Percentiles rank a stretch among this genome's conserved stretches.
Evolutionary conservation across 2,113 vertebrate genomes (phyloP).

Genomic region (Pedetes capensis): DNA sequence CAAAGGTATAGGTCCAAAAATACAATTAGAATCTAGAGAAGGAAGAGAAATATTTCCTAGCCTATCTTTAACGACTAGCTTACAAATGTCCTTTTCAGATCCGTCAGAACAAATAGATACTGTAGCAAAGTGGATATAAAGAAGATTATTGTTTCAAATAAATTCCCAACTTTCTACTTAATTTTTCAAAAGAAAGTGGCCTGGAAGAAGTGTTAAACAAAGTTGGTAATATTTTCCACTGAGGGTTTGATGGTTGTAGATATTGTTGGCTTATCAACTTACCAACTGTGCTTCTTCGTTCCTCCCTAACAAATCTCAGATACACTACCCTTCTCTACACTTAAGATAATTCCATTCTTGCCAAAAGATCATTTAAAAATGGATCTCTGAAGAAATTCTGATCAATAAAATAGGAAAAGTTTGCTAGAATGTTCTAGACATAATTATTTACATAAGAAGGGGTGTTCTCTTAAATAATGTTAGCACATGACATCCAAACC

Average conservation of each 20-base stretch:
- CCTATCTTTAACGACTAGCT: background rate
- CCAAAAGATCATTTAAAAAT: background rate
- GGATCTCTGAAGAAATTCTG: background rate
- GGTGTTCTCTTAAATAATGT: background rate
- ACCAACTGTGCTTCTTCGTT: background rate
- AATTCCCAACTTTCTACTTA: background rate
- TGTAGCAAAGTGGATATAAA: background rate
- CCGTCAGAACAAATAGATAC: background rate
- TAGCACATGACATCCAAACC: background rate
- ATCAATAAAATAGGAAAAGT: background rate
- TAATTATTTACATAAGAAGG: background rate
- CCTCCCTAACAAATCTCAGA: background rate
- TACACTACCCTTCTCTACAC: background rate
- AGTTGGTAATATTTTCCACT: background rate
- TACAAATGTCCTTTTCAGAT: constrained; percentile 31
- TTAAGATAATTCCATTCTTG: background rate
- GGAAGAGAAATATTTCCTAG: background rate
- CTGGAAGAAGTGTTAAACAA: background rate
- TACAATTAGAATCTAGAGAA: background rate
- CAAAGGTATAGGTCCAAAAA: background rate
- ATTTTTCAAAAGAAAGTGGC: constrained; percentile 1
- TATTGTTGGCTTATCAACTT: background rate
- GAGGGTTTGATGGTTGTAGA: background rate
- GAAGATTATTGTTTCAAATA: constrained; percentile 16
- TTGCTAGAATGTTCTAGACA: constrained; percentile 1